Base-by-base conservation (phyloP, 2,797 vertebrate species). In the Gorsachius magnificus region DNA sequence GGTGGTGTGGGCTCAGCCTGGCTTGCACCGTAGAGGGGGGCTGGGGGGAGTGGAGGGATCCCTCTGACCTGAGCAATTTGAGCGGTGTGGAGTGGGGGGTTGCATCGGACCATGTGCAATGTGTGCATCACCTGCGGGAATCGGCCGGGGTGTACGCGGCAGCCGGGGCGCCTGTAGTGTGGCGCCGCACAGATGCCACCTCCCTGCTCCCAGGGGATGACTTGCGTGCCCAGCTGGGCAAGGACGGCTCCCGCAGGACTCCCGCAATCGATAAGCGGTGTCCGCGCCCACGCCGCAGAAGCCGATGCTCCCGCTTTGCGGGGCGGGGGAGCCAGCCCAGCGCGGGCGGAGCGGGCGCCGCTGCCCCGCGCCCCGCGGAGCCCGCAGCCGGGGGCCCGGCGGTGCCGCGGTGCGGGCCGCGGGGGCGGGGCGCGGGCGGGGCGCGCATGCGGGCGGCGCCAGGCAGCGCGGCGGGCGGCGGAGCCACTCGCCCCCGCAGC, bases 401-500 rank as follows among this genome's bases (percentile, higher is more conserved):
- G 64, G 58, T 89, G 87, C 75, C 38, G 87, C 87, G 82, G 70
- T 83, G 87, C 92, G 87, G 87, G 77, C 56, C 29, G 83, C 54
- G 89, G 76, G 13, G 83, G 69, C 83, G 89, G 83, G 50, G 87
- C 83, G 92, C 87, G 92, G 92, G 92, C 77, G 84, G 76, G 83
- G 64, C 90, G 97, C 97, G 96, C 98, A 98, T 98, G 98, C 98
- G 98, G 84, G 89, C 84, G 89, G 89, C 61, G 69, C 93, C 94
- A 70, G 95, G 84, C 94, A 95, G 97, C 96, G 72, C 95, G 95
- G 97, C 95, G 97, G 97, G 97, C 97, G 90, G 97, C 97, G 95
- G 97, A 93, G 98, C 96, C 97, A 98, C 97, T 98, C 93, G 95
- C 96, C 97, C 97, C 98, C 98, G 96, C 98, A 98, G 98, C 97